Evolutionary conservation across 2,888 invertebrate species (phyloP), one percentile per base, ranked within the genome.

Genomic region (Phengaris alcon): DNA sequence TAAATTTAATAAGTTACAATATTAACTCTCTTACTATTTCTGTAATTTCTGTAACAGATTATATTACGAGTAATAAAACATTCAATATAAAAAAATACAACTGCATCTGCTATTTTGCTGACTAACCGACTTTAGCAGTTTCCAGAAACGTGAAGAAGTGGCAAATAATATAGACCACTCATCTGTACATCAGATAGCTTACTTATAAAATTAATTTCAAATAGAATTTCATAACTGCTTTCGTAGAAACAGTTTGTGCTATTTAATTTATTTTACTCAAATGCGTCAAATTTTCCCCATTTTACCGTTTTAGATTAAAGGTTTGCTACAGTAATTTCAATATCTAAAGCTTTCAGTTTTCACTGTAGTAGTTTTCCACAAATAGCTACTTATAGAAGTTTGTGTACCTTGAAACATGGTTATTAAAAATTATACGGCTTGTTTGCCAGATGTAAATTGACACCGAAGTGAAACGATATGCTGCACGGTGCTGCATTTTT

Each of bases 201-300:
- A 59, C 5, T 59, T 22, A 22, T 59, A 22, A 59, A 22, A 22
- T 59, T 59, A 59, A 59, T 59, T 59, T 59, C 22, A 15, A 59
- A 59, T 10, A 59, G 10, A 22, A 59, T 59, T 59, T 59, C 59
- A 59, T 59, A 59, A 15, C 59, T 15, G 59, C 59, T 59, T 59
- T 59, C 59, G 22, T 59, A 22, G 4, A 59, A 48, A 48, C 48
- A 48, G 22, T 59, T 59, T 59, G 59, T 59, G 59, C 15, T 59
- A 59, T 22, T 59, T 59, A 59, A 22, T 59, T 22, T 59, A 22
- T 59, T 22, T 59, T 22, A 59, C 22, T 22, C 10, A 59, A 59
- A 59, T 10, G 22, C 15, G 59, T 59, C 22, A 22, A 59, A 22
- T 59, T 59, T 59, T 22, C 6, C 10, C n/a, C n/a, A 59, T 59